Percentiles rank a stretch among this genome's conserved stretches.
phyloP scores from a whole-genome alignment of 2,888 invertebrate species.

The Netelia virgata region DNA sequence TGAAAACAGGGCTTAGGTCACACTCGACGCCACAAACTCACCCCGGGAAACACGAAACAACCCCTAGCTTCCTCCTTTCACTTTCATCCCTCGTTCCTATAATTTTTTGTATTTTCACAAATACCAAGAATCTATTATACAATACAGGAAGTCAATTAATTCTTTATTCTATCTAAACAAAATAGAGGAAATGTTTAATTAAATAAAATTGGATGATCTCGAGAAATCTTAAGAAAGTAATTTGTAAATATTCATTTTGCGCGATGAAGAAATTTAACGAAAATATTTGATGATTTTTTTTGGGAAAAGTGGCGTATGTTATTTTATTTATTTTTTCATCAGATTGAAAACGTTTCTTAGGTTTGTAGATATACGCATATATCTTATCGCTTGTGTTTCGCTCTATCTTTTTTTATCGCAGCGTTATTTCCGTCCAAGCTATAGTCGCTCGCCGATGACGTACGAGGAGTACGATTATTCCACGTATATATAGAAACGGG shows the following conservation, averaged over 20 bases:
- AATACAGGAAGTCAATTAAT: too few relatives aligned
- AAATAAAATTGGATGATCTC: too few relatives aligned
- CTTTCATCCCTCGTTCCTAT: constrained; percentile 41
- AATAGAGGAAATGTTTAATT: too few relatives aligned
- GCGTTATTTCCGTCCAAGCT: constrained; percentile 56
- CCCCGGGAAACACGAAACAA: constrained; percentile 40
- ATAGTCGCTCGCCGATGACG: constrained; percentile 58
- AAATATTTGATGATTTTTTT: too few relatives aligned
- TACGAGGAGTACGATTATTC: constrained; percentile 56
- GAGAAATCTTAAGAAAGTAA: too few relatives aligned
- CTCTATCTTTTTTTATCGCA: constrained; percentile 63
- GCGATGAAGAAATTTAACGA: too few relatives aligned
- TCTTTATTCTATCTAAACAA: too few relatives aligned
- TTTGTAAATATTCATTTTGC: too few relatives aligned
- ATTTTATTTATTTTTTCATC: not conserved
- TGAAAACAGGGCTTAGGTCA: constrained; percentile 73
- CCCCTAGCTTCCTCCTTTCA: constrained; percentile 53
- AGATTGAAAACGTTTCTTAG: not conserved
- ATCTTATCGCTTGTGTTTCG: constrained; percentile 50
- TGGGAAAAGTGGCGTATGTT: too few relatives aligned
- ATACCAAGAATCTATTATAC: constrained; percentile 42
- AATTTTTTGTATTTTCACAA: constrained; percentile 51
- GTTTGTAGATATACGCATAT: not conserved
- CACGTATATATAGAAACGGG: constrained; percentile 33
- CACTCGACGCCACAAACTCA: constrained; percentile 56